phyloP scores from a whole-genome alignment of 2,113 vertebrate genomes.

The Antigone vipio region DNA sequence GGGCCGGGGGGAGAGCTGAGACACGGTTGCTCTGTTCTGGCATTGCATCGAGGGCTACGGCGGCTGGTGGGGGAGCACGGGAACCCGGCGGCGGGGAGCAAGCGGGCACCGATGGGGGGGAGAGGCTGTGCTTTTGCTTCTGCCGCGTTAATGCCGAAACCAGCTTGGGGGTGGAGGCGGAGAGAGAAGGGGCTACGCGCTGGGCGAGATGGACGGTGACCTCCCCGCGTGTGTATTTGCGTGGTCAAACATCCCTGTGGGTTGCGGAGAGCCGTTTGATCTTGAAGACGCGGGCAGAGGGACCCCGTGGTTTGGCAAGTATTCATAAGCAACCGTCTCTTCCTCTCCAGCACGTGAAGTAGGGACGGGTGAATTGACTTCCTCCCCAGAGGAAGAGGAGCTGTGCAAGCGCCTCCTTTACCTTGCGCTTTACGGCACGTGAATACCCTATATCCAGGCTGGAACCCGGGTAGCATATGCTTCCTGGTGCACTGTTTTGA shows the following conservation, averaged over 20 bases:
- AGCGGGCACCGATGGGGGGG: not conserved
- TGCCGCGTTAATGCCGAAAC: rapidly evolving
- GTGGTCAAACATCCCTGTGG: rapidly evolving
- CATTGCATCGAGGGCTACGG: rapidly evolving
- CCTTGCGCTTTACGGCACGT: rapidly evolving
- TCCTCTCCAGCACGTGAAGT: not conserved
- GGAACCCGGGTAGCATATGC: not conserved
- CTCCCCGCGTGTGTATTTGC: rapidly evolving
- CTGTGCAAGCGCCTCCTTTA: not conserved
- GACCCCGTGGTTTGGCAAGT: rapidly evolving
- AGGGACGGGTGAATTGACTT: not conserved
- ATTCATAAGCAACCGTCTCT: rapidly evolving
- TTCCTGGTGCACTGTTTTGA: not conserved
- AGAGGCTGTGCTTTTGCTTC: not conserved
- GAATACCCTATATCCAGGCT: not conserved
- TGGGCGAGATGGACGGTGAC: rapidly evolving
- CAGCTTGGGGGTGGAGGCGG: not conserved
- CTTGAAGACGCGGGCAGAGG: not conserved
- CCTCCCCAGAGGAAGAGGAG: not conserved
- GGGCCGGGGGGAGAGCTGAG: not conserved
- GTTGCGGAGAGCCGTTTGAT: not conserved
- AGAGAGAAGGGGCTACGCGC: not conserved
- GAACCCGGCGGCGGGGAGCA: rapidly evolving
- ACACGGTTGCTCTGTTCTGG: not conserved
- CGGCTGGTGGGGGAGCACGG: not conserved